These are phyloP conservation scores for Ormyrus nitidulus DNA, from an alignment of 2,888 invertebrate genomes.

Conservation along the genomic window DNA sequence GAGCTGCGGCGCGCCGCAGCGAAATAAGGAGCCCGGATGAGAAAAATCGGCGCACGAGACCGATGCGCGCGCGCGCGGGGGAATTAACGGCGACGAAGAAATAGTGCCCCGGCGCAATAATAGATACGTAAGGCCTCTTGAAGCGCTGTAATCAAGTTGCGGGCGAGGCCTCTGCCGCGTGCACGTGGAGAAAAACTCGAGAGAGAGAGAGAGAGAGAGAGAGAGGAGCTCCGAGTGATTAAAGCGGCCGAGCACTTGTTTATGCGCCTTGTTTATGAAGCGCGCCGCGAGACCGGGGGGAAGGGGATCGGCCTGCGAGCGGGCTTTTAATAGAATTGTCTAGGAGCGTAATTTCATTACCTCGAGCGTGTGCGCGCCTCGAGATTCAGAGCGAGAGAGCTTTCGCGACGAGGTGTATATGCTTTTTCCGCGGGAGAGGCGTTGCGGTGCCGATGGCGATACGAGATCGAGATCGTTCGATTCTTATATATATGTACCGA, in stretches of 20 bases:
- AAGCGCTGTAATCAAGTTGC: conserved; percentile 43
- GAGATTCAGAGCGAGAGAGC: no score
- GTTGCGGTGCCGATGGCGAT: no score
- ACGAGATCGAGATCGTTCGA: no score
- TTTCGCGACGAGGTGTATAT: no score
- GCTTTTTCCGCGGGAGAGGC: no score
- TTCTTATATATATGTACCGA: neutral
- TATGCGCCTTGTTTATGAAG: conserved; percentile 9
- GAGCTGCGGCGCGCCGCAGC: neutral
- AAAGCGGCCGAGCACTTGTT: conserved; percentile 14
- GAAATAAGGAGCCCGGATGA: conserved; percentile 4
- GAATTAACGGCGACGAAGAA: conserved; percentile 63
- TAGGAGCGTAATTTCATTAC: conserved; percentile 41
- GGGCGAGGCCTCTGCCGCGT: no score
- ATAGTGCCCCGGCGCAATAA: conserved; percentile 52
- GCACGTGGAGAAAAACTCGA: neutral
- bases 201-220: neutral
- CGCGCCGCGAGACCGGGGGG: neutral
- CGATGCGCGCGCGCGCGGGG: conserved; percentile 56
- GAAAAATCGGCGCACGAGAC: conserved; percentile 55
- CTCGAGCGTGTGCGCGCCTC: neutral
- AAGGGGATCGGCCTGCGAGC: neutral
- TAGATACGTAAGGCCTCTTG: conserved; percentile 39
- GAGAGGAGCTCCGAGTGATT: conserved; percentile 1
- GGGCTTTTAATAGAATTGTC: conserved; percentile 47